phyloP scores from a whole-genome alignment of 2,888 invertebrate genomes.

The Clivina fossor region DNA sequence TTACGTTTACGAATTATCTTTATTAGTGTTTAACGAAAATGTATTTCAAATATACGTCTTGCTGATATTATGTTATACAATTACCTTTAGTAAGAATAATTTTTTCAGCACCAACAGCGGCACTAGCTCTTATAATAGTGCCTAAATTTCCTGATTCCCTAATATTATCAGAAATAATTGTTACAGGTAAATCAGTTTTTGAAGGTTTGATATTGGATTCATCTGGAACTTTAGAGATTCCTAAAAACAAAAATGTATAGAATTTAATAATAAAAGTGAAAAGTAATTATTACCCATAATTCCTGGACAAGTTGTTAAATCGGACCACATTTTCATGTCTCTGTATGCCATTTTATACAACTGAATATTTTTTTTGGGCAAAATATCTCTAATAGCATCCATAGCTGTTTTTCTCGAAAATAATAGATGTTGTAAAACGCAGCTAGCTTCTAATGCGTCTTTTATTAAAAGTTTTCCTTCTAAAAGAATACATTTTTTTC shows the following conservation, averaged over 20 bases:
- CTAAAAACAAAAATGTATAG: constrained; percentile 50
- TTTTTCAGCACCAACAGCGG: constrained; percentile 75
- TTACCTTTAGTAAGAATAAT: constrained; percentile 78
- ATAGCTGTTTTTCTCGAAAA: constrained; percentile 70
- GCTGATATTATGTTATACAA: background rate
- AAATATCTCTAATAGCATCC: constrained; percentile 57
- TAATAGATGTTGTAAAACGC: constrained; percentile 66
- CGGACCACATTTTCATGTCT: constrained; percentile 80
- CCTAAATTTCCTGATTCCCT: constrained; percentile 90
- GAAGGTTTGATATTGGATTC: constrained; percentile 48
- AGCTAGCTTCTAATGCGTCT: constrained; percentile 75
- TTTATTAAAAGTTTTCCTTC: constrained; percentile 81
- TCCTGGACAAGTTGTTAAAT: constrained; percentile 78
- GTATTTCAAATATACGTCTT: constrained; percentile 1
- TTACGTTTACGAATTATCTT: too few species aligned
- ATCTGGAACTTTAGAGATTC: constrained; percentile 65
- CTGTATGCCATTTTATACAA: constrained; percentile 77
- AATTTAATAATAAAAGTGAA: too few species aligned
- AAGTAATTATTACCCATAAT: constrained; percentile 66
- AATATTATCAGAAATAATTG: constrained; percentile 85
- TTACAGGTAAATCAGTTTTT: constrained; percentile 65
- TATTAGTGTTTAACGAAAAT: too few species aligned
- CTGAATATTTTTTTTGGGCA: constrained; percentile 60
- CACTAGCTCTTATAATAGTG: constrained; percentile 75
- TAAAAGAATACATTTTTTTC: constrained; percentile 63